A percentile compares a stretch with the other conserved stretches of the same genome.
phyloP scores from a whole-genome alignment of 2,113 vertebrate species.

The Probosciger aterrimus region DNA sequence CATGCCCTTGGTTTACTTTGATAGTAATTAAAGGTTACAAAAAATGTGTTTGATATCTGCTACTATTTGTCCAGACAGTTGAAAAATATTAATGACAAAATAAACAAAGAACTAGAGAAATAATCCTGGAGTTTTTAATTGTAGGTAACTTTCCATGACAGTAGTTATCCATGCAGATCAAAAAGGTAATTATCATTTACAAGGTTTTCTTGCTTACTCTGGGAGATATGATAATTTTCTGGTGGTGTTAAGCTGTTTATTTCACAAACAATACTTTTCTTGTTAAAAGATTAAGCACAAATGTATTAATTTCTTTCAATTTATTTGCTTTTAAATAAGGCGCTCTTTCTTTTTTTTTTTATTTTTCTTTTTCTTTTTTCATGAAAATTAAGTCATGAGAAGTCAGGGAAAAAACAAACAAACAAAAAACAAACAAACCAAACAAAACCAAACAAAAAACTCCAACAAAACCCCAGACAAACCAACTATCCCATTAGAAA shows the following conservation, averaged over 20 bases:
- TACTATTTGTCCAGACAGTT: neutral
- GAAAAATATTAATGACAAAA: neutral
- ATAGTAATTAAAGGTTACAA: neutral
- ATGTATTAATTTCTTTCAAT: neutral
- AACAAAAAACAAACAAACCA: neutral
- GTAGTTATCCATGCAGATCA: neutral
- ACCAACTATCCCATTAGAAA: neutral
- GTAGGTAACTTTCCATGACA: neutral
- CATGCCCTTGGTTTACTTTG: neutral
- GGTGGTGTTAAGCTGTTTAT: neutral
- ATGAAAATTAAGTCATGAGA: neutral
- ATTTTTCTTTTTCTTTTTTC: neutral
- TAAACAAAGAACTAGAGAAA: neutral
- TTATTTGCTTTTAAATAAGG: neutral
- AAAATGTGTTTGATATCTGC: neutral
- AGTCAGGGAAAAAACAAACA: neutral
- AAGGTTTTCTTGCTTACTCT: neutral
- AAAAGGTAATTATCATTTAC: neutral
- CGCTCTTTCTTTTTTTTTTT: neutral
- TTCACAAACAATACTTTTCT: neutral
- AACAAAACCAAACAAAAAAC: neutral
- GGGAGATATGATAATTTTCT: neutral
- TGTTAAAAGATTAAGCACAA: neutral
- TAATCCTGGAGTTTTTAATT: neutral
- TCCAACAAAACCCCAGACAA: neutral